Evolutionary conservation across 2,888 invertebrate genomes (phyloP), one percentile per base, ranked within the genome.

Genomic region (Onchidella celtica): DNA sequence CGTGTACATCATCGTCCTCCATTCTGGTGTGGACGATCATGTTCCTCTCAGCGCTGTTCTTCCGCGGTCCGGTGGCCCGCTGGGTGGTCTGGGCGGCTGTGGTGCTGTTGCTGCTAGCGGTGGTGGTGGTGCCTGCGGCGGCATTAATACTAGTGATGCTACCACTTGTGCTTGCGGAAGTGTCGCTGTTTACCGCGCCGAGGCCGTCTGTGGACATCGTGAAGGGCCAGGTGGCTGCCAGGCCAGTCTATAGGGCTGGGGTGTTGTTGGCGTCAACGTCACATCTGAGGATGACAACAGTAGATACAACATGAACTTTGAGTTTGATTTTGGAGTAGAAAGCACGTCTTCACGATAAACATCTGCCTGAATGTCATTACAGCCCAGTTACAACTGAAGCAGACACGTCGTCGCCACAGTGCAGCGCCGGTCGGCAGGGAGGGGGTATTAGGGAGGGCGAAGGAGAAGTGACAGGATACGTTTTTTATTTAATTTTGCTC

Each of bases 11-110:
- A 77, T 91, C 91, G 79, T 92, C 90, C n/a, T 90, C 90, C 4
- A 93, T 87, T 29, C 92, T 88, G 14, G 91, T 92, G 86, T 93
- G 93, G 57, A 90, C 91, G 57, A 92, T 65, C n/a, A 66, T 88
- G 29, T 86, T 68, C 68, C 86, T 88, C 65, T 90, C 89, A 38
- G 89, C 78, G 24, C 83, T 83, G 73, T 79, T 66, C 68, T 81
- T 83, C 34, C 82, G 79, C 1, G 66, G 29, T 6, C 36, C 29
- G 3, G 63, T n/a, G 34, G 2, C 9, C 32, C 75, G 61, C 32
- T 75, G 75, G 14, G 27, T 32, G 32, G 34, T 47, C 47, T 6
- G 47, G 17, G 47, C 17, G 47, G 47, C 6, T 6, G 47, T 47
- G 47, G 47, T 47, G 17, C 47, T 47, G 47, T 17, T 17, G 17